Base-by-base conservation (phyloP, 1,140 invertebrate species). In the Solen grandis region DNA sequence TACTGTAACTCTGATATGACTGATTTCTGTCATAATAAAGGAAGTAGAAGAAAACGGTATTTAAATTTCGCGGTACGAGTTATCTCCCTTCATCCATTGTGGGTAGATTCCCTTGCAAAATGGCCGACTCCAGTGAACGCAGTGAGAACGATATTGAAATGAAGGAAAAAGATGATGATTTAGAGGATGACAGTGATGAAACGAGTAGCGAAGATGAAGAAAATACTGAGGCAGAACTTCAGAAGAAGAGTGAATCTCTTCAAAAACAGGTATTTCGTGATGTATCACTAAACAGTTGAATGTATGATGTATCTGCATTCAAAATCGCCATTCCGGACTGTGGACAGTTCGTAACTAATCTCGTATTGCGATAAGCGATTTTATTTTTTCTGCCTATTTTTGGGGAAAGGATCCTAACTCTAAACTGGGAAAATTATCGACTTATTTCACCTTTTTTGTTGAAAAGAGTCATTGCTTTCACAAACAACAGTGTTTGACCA, bases 101-200 rank as follows among this genome's bases (percentile, higher is more conserved):
- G n/a, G 41, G 8, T 46, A 46, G 19, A 10, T 46, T 10, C 41
- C 41, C 41, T 46, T 8, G 19, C 8, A 46, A 46, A 8, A 46
- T 46, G 41, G 41, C 41, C 8, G 41, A 8, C 41, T 46, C 41
- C 41, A 46, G 8, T 8, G 19, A 46, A 10, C 41, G 41, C 41
- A 19, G 19, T 46, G 54, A 72, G 25, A 66, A 66, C 31, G 38
- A 66, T 38, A 33, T 38, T 36, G 63, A 66, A 10, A 72, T 72
- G 69, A 36, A 57, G 38, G 25, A 14, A 29, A 16, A 4, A 57
- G 69, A 72, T 22, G 54, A 52, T 27, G 54, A 59, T 19, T n/a
- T 22, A 38, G 52, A 72, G 16, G 54, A 36, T n/a, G 52, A 59
- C 16, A 54, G 27, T 27, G 69, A 72, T 54, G 10, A 5, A 22